Percentiles rank a stretch among this genome's conserved stretches.
Conservation (phyloP, 2,113 vertebrate species). For the Hepsetus odoe region DNA sequence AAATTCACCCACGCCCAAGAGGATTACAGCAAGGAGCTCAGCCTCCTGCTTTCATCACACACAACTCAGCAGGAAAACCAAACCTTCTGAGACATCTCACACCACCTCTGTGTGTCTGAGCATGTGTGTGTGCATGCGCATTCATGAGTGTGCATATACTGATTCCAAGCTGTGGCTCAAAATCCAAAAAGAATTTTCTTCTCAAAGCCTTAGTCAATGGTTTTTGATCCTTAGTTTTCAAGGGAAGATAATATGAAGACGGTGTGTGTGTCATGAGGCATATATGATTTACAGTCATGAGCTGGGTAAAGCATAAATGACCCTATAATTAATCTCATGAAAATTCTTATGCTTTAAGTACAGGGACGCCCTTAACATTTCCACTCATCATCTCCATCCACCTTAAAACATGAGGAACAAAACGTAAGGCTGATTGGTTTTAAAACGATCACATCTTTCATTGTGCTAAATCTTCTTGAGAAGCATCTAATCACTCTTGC, state of each 20-base stretch:
- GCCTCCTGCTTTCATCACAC: constrained; percentile 53
- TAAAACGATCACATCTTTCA: not conserved
- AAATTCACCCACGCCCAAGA: constrained; percentile 74
- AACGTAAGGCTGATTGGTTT: not conserved
- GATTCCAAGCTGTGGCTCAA: too few species aligned
- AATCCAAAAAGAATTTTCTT: too few species aligned
- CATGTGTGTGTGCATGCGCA: not conserved
- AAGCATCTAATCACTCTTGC: not conserved
- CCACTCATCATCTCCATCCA: not conserved
- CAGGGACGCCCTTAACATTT: not conserved
- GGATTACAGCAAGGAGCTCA: constrained; percentile 65
- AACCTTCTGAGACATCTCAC: constrained; percentile 7
- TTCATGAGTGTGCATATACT: not conserved
- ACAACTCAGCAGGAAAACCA: constrained; percentile 47
- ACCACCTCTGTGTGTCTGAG: constrained; percentile 12
- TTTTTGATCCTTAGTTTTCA: not conserved
- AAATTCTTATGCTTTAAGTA: not conserved
- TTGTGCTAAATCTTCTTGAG: not conserved
- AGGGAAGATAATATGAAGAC: not conserved
- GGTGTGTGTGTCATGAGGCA: not conserved
- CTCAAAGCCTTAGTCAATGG: too few species aligned
- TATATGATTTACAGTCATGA: not conserved
- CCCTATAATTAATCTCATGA: not conserved
- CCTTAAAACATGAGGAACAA: not conserved
- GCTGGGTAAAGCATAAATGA: too few species aligned